Percentiles rank a stretch among this genome's conserved stretches.
phyloP scores from a whole-genome alignment of 2,113 vertebrate genomes.

The Pluvianellus socialis region DNA sequence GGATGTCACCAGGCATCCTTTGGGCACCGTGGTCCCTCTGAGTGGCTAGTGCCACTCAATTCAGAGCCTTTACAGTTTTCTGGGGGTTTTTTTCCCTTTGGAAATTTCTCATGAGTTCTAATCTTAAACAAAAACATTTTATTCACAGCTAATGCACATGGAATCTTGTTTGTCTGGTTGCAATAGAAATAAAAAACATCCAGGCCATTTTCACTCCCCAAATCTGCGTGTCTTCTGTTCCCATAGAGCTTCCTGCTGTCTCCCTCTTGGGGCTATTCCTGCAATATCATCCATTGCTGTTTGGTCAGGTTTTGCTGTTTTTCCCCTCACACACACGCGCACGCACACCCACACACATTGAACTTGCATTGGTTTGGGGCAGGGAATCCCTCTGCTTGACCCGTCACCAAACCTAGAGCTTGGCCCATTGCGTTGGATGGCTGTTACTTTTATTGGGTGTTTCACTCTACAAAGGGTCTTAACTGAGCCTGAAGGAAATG shows the following conservation, averaged over 20 bases:
- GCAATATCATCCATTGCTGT: background rate
- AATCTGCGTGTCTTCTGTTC: background rate
- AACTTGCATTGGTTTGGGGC: background rate
- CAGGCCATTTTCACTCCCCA: background rate
- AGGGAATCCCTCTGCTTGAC: background rate
- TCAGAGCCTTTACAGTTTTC: background rate
- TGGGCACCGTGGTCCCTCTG: background rate
- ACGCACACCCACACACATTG: too few species aligned
- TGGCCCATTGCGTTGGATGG: background rate
- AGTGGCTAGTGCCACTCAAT: background rate
- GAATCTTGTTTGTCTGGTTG: background rate
- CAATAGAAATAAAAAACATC: background rate
- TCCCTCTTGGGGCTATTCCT: background rate
- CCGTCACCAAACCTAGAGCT: rapidly evolving
- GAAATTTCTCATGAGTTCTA: background rate
- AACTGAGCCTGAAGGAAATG: background rate
- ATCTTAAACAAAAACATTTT: background rate
- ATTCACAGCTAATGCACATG: background rate
- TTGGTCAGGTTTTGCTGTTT: background rate
- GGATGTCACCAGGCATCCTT: background rate
- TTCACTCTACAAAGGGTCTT: background rate
- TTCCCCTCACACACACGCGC: background rate
- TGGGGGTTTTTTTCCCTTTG: background rate
- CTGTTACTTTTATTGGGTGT: background rate
- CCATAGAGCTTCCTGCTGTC: background rate